These are phyloP conservation scores for Morone saxatilis DNA, from an alignment of 2,113 vertebrate genomes.

Conservation along the genomic window DNA sequence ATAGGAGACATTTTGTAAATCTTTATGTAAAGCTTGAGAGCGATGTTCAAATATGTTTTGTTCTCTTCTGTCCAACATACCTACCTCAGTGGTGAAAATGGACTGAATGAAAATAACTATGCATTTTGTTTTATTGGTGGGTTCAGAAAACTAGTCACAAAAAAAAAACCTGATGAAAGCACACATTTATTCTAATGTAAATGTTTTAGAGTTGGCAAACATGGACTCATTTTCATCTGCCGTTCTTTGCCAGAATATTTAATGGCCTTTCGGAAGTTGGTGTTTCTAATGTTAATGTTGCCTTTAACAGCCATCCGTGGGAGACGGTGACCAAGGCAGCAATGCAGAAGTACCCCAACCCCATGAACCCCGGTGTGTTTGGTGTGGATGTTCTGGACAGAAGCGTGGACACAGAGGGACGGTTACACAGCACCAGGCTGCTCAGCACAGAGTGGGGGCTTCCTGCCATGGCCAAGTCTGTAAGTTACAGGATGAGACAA, in stretches of 20 bases:
- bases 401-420: slow-evolving; percentile 87
- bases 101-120: not conserved
- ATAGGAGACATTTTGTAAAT: too few relatives aligned
- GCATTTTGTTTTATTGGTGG: not conserved
- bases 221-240: not conserved
- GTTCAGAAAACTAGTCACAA: not conserved
- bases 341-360: slow-evolving; percentile 99
- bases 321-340: slow-evolving; percentile 96
- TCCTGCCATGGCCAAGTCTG: slow-evolving; percentile 93
- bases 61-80: not conserved
- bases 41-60: not conserved
- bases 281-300: not conserved
- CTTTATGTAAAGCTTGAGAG: not conserved
- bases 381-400: slow-evolving; percentile 95
- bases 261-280: not conserved
- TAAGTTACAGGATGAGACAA: slow-evolving; percentile 72
- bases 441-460: slow-evolving; percentile 99
- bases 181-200: not conserved
- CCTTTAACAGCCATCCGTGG: slow-evolving; percentile 92
- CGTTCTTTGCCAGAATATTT: not conserved
- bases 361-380: slow-evolving; percentile 96
- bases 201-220: not conserved
- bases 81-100: not conserved
- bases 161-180: not conserved
- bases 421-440: slow-evolving; percentile 93